Evolutionary conservation across 1,140 invertebrate species (phyloP), one percentile per base, ranked within the genome.

Genomic region (Patella vulgata): DNA sequence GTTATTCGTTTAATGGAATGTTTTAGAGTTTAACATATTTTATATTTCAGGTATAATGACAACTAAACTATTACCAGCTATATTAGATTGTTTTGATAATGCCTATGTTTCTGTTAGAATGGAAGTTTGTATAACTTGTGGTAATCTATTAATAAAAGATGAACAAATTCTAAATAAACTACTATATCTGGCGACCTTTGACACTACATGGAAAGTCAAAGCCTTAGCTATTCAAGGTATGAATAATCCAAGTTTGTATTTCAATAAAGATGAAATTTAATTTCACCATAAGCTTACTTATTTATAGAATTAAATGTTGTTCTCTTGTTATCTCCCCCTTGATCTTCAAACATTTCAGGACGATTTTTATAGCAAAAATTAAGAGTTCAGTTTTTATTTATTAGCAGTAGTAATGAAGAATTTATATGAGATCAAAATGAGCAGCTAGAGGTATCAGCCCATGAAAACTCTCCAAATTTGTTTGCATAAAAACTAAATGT

Each of bases 151-250:
- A 12, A 79, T 84, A 12, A 71, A 74, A 27, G 81, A 84, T 51
- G 72, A 79, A 21, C 67, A 72, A 42, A 68, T 84, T 9, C 42
- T 81, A 1, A 56, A 75, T n/a, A 72, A 78, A 53, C 63, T 85
- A 17, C 54, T 84, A 6, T 62, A 79, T 33, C 63, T 83, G 6
- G 80, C 81, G 17, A 77, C 77, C n/a, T 81, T 77, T 76, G 84
- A 85, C 52, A 74, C 75, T 3, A 74, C 80, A 25, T 83, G 82
- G 79, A 82, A 82, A 64, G 74, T 85, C 36, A 84, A 84, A 62
- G 80, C 81, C 17, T 56, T 81, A 19, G 82, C 83, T 28, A 77
- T 85, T 63, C 79, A 83, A 78, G 82, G 83, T 85, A 68, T 59
- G 52, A 30, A 42, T 2, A 48, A 23, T 4, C 25, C 19, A n/a